Evolutionary conservation across 2,113 vertebrate species (phyloP), one percentile per base, ranked within the genome.

Genomic region (Catagonus wagneri): DNA sequence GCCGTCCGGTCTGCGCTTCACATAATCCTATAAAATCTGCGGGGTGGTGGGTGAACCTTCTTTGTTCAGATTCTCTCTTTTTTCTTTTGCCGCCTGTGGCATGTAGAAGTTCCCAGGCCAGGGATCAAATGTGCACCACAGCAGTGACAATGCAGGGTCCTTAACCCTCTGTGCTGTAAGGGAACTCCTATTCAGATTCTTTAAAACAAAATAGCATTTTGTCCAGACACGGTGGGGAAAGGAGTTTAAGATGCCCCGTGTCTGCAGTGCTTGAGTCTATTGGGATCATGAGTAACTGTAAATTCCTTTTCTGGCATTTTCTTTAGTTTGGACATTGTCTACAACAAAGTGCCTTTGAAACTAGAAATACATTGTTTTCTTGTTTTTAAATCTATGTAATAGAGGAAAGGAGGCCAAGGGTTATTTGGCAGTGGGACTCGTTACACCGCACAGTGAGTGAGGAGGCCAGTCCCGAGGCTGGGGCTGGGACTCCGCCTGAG

Each of bases 401-500:
- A 44, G 68, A 68, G 25, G 39, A 32, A 54, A 63, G 23, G 29
- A 58, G 0, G 3, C 63, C 34, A 13, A 4, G 39, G 83, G 36
- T 34, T 14, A 17, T 39, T 44, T 44, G 5, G 27, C 15, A n/a
- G 13, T 7, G 36, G 56, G 16, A 9, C 44, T 10, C 0, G 20
- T 34, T 27, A 15, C 14, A 5, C 29, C 25, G 5, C 25, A 0
- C 27, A 6, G 4, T 5, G 32, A 27, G 81, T 12, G 34, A 8
- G 13, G 39, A 19, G 19, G 63, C 20, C 10, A 6, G 23, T 23
- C 12, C 17, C 9, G 16, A 39, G 74, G 83, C 10, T 8, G 3
- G 7, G 22, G 32, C 76, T 4, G 25, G 84, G 16, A 0, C 44
- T 74, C 22, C 27, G 20, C 14, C 34, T 0, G 2, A 2, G 0